Conservation (phyloP, 2,113 vertebrate species). For the Ciconia maguari region DNA sequence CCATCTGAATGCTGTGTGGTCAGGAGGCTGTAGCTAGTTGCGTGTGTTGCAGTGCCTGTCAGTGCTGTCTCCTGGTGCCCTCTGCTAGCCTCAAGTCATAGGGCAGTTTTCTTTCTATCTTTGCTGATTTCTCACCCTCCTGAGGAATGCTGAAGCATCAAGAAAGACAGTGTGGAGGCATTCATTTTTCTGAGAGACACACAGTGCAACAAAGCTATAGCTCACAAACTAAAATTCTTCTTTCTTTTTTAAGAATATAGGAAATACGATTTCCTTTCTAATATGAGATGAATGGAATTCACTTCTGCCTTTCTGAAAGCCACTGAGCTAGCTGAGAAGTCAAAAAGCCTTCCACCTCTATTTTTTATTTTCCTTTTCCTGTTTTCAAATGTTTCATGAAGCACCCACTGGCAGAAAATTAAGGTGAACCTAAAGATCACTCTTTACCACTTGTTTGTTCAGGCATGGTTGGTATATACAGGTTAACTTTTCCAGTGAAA, state of each 20-base stretch:
- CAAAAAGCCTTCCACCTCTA: background rate
- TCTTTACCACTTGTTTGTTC: rapidly evolving
- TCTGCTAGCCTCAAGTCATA: background rate
- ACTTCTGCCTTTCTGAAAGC: background rate
- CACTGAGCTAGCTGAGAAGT: background rate
- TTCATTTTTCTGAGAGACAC: background rate
- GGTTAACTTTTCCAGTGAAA: background rate
- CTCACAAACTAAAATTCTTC: background rate
- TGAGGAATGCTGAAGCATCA: background rate
- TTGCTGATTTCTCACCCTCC: background rate
- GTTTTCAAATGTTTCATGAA: background rate
- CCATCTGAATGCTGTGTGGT: background rate
- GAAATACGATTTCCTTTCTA: background rate
- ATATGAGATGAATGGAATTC: background rate
- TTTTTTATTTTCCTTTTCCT: background rate
- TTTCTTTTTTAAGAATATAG: background rate
- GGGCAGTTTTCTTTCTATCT: background rate
- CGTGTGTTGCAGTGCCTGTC: background rate
- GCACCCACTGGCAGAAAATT: background rate
- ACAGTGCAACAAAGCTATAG: background rate
- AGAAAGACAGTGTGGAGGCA: background rate
- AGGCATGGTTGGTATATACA: background rate
- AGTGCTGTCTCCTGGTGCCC: background rate
- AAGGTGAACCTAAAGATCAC: background rate
- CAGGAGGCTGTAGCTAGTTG: background rate